Base-by-base conservation (phyloP, 2,797 vertebrate species). In the Gadopsis bispinosus region DNA sequence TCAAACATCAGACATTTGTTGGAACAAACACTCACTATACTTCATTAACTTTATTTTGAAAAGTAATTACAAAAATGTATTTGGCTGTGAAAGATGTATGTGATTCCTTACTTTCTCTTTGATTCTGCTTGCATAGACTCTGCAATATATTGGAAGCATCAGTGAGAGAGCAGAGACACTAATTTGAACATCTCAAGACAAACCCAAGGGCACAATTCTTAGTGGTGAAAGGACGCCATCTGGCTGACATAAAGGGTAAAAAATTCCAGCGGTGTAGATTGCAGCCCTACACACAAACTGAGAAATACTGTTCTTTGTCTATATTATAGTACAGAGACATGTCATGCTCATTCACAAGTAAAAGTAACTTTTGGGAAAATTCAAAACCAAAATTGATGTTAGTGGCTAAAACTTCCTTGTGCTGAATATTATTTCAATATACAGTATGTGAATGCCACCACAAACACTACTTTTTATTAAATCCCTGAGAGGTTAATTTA, bases 221-320 rank as follows among this genome's bases (percentile, higher is more conserved):
- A 39, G 88, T 91, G 82, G 90, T 90, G 83, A 90, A 91, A 91
- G 90, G 85, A 63, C 92, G 91, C 93, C 92, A 95, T 91, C 94
- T 95, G 92, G 88, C 84, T 69, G 93, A 58, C 20, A 17, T 45
- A 65, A 35, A 0, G 19, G 60, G 22, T 26, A 56, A 48, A 72
- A 74, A 48, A 75, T 33, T 75, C 37, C 33, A 22, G 16, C 16
- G 1, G 61, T 77, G 56, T 66, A 47, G 50, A 43, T 19, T 19
- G 22, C 4, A 12, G 50, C 47, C 50, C 37, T n/a, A 14, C 11
- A 77, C 17, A 26, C 29, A 10, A 65, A 63, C 51, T 53, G 8
- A 63, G 7, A 65, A 51, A 68, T 9, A 59, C 4, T 43, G 29
- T 47, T 11, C 50, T 64, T 26, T 26, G 31, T 73, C 31, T 62